Conservation (phyloP, 2,797 vertebrate genomes). For the Arnoldichthys spilopterus region DNA sequence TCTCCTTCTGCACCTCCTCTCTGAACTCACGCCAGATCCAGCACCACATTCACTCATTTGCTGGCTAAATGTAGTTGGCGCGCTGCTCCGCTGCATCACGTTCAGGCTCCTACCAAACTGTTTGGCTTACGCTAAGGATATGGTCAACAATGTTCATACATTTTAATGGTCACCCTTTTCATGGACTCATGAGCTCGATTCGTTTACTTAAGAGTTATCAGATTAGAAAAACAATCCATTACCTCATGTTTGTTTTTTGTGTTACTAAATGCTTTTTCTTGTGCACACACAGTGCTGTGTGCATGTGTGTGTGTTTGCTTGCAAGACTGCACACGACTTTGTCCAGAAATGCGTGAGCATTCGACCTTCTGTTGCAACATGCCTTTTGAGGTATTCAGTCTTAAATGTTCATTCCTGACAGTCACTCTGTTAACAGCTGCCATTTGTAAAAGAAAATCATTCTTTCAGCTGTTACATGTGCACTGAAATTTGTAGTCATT, state of each 20-base stretch:
- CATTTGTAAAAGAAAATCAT: conserved; percentile 17
- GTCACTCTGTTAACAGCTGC: not conserved
- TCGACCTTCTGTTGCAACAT: not conserved
- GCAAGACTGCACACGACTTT: not conserved
- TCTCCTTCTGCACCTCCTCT: conserved; percentile 59
- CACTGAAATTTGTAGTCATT: not conserved
- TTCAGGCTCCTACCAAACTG: not conserved
- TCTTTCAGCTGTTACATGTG: not conserved
- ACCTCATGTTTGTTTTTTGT: conserved; percentile 4
- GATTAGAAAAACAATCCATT: conserved; percentile 21
- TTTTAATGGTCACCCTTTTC: not conserved
- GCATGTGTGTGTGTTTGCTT: not conserved
- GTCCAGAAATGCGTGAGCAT: not conserved
- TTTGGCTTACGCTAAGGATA: conserved; percentile 7
- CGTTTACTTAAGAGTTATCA: conserved; percentile 3
- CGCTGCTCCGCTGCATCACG: not conserved
- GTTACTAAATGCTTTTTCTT: not conserved
- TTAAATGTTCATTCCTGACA: not conserved
- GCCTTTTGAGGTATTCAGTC: not conserved
- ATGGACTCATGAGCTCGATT: not conserved
- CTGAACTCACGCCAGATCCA: conserved; percentile 44
- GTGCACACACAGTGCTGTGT: not conserved
- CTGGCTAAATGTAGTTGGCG: not conserved
- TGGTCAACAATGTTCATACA: conserved; percentile 6
- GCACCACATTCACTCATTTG: conserved; percentile 8